Evolutionary conservation across 2,797 vertebrate species (phyloP).

Genomic region (Sardinella longiceps): DNA sequence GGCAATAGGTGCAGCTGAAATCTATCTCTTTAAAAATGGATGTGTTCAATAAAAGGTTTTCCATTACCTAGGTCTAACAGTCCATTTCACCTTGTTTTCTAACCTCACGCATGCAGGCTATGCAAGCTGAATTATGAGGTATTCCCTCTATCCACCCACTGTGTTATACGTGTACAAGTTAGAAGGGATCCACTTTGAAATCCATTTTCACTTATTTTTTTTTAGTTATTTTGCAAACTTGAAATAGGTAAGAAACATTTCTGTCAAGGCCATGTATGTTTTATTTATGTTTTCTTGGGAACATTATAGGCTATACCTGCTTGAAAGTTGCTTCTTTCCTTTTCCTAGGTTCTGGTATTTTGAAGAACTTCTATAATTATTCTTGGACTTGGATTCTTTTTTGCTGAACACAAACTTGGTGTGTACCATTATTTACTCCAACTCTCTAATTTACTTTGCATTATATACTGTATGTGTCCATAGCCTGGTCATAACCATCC

Average conservation of each 20-base stretch:
- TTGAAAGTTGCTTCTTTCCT: neutral
- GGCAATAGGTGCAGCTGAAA: constrained; percentile 60
- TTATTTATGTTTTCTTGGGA: neutral
- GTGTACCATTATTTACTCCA: no score
- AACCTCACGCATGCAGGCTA: constrained; percentile 64
- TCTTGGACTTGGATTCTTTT: neutral
- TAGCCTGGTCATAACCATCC: no score
- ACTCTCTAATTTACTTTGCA: no score
- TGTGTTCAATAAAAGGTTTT: constrained; percentile 71
- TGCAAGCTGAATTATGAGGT: constrained; percentile 43
- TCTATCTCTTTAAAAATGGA: constrained; percentile 79
- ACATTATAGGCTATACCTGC: neutral
- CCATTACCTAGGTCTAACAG: constrained; percentile 71
- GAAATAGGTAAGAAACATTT: neutral
- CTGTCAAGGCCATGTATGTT: neutral
- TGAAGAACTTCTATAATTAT: neutral
- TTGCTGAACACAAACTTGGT: neutral
- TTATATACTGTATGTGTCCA: no score
- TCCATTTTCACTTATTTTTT: constrained; percentile 34
- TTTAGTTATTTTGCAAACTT: neutral
- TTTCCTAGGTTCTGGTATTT: neutral
- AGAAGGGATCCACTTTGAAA: constrained; percentile 29
- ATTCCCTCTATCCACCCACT: neutral
- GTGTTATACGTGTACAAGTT: constrained; percentile 32
- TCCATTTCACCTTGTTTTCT: constrained; percentile 69